These are phyloP conservation scores for Hipparchia semele DNA, from an alignment of 2,888 invertebrate species.

Conservation along the genomic window DNA sequence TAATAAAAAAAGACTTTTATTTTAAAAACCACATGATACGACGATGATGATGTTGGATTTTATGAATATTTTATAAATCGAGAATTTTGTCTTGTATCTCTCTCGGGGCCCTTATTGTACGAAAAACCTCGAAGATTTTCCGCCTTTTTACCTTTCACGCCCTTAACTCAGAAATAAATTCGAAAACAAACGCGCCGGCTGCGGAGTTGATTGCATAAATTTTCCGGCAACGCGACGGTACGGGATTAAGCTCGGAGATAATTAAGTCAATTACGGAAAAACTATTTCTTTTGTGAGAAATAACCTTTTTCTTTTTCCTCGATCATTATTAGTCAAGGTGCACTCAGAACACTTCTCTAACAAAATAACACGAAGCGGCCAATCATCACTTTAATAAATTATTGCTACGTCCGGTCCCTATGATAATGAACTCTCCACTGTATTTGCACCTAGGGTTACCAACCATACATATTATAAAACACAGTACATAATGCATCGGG, in stretches of 20 bases:
- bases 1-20: too few species aligned
- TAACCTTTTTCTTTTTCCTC: background rate
- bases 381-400: slow-evolving; percentile 42
- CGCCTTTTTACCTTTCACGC: background rate
- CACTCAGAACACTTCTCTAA: slow-evolving; percentile 6
- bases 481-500: too few species aligned
- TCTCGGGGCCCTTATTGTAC: too few species aligned
- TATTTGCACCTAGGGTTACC: slow-evolving; percentile 7
- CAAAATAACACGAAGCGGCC: slow-evolving; percentile 23
- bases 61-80: too few species aligned
- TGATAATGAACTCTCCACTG: slow-evolving; percentile 51
- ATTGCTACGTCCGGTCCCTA: slow-evolving; percentile 55
- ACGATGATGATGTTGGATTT: too few species aligned
- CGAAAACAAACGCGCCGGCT: background rate
- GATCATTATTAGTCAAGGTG: slow-evolving; percentile 8
- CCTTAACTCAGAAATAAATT: background rate
- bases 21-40: too few species aligned
- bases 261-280: background rate
- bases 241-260: background rate
- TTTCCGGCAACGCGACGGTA: background rate
- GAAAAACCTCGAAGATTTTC: background rate
- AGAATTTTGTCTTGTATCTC: too few species aligned
- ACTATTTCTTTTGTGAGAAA: background rate
- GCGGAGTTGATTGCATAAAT: slow-evolving; percentile 11
- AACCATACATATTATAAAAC: too few species aligned